Conservation (phyloP, 2,797 vertebrate species). For the Spondyliosoma cantharus region DNA sequence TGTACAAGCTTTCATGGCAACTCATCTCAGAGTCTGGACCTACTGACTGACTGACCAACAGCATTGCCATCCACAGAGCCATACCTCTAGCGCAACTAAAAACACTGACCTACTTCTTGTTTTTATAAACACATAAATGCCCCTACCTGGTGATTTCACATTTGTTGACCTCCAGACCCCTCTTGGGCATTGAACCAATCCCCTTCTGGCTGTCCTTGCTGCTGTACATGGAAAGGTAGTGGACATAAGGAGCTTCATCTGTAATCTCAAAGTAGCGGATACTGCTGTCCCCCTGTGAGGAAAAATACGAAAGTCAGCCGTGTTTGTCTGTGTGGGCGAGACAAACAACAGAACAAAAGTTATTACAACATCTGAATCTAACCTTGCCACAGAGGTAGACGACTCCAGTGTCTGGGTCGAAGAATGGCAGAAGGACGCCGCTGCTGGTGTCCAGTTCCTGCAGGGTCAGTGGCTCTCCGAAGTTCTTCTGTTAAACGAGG, state of each 20-base stretch:
- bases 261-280: slow-evolving; percentile 95
- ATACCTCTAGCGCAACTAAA: background rate
- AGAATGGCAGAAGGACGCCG: slow-evolving; percentile 92
- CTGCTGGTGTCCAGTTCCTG: slow-evolving; percentile 94
- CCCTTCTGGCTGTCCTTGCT: slow-evolving; percentile 95
- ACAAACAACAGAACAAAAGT: background rate
- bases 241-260: slow-evolving; percentile 89
- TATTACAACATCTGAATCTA: slow-evolving; percentile 1
- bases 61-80: background rate
- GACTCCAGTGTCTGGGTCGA: slow-evolving; percentile 90
- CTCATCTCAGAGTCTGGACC: background rate
- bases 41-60: background rate
- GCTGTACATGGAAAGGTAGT: slow-evolving; percentile 92
- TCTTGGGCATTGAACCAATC: slow-evolving; percentile 94
- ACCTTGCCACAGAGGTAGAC: slow-evolving; percentile 95
- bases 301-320: slow-evolving; percentile 18
- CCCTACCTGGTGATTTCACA: slow-evolving; percentile 92
- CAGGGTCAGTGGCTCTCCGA: slow-evolving; percentile 86
- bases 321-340: background rate
- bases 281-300: slow-evolving; percentile 91
- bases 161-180: slow-evolving; percentile 93
- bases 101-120: background rate
- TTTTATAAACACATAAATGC: background rate
- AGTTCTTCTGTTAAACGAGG: slow-evolving; percentile 77
- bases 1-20: background rate